Conservation (phyloP, 2,888 invertebrate genomes). For the Phengaris alcon region DNA sequence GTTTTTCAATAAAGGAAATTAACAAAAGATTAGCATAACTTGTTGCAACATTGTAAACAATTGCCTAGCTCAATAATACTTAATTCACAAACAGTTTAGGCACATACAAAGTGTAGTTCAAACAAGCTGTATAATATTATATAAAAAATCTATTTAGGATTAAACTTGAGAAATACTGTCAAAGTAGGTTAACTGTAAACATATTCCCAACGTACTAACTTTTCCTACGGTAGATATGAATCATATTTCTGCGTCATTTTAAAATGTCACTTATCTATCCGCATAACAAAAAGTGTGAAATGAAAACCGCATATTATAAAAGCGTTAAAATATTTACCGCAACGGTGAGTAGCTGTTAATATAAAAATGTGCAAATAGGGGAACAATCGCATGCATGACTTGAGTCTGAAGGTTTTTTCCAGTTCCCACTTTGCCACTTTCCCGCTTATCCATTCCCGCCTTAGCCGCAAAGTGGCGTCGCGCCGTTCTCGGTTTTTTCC, state of each 20-base stretch:
- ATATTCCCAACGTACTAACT: too few species aligned
- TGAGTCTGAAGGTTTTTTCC: slow-evolving; percentile 42
- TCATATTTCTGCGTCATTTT: neutral
- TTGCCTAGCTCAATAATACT: neutral
- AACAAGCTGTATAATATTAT: too few species aligned
- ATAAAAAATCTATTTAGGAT: neutral
- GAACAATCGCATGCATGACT: slow-evolving; percentile 28
- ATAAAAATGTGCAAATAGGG: slow-evolving; percentile 35
- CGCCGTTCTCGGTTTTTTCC: slow-evolving; percentile 48
- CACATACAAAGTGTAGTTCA: too few species aligned
- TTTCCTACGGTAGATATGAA: neutral
- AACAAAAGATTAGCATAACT: neutral
- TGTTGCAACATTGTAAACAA: neutral
- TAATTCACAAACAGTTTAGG: neutral
- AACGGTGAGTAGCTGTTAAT: slow-evolving; percentile 29
- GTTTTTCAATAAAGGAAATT: too few species aligned
- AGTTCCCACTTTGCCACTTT: slow-evolving; percentile 46
- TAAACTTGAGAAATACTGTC: neutral
- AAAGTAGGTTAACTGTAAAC: neutral
- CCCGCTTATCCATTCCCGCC: slow-evolving; percentile 47
- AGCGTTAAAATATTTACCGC: slow-evolving; percentile 30
- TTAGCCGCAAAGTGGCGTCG: slow-evolving; percentile 48
- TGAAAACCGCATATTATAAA: slow-evolving; percentile 26
- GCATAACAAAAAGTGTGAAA: neutral
- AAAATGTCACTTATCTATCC: slow-evolving; percentile 5